These are phyloP conservation scores for Simalia tracyae DNA, from an alignment of 2,797 vertebrate species.

Conservation along the genomic window DNA sequence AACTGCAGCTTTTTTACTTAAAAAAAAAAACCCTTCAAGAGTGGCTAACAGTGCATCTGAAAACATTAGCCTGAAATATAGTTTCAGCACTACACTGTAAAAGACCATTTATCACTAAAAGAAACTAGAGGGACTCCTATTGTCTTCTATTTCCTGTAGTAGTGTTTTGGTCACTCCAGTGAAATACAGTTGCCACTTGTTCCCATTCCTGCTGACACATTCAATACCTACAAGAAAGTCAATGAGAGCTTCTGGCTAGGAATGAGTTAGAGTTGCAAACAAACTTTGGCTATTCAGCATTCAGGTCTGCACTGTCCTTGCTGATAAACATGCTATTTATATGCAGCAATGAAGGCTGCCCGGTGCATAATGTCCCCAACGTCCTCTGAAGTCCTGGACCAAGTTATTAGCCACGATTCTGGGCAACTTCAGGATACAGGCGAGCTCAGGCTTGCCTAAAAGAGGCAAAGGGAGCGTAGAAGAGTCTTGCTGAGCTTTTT, in stretches of 20 bases:
- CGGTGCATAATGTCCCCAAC: slow-evolving; percentile 19
- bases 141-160: not conserved
- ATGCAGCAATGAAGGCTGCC: rapidly evolving
- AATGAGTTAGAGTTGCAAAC: slow-evolving; percentile 34
- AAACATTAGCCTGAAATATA: not conserved
- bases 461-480: not conserved
- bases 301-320: not conserved
- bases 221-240: slow-evolving; percentile 30
- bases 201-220: slow-evolving; percentile 46
- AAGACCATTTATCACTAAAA: not conserved
- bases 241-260: slow-evolving; percentile 39
- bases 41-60: not conserved
- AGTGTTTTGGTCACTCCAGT: not conserved
- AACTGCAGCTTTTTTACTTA: slow-evolving; percentile 9
- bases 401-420: rapidly evolving
- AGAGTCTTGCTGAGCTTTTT: not conserved
- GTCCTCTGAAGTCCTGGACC: slow-evolving; percentile 35
- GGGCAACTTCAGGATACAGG: not conserved
- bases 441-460: not conserved
- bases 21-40: not conserved
- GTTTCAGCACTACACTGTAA: not conserved
- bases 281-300: slow-evolving; percentile 32
- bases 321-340: slow-evolving; percentile 35
- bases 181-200: slow-evolving; percentile 32
- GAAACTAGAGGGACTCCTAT: not conserved